Base-by-base conservation (phyloP, 2,113 vertebrate genomes). In the Laticauda laticaudata region DNA sequence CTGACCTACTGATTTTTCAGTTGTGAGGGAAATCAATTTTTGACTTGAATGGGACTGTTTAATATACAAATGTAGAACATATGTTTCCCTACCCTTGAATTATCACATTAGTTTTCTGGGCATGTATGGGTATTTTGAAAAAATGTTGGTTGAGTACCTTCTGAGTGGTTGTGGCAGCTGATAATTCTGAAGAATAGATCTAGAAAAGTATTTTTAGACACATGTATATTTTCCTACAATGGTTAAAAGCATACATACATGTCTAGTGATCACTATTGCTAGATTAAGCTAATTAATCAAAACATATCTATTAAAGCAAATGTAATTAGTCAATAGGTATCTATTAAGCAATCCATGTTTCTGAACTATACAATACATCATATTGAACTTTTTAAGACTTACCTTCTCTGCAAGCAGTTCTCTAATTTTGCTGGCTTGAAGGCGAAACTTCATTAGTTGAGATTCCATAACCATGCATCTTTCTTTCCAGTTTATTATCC, bases 341-440 rank as follows among this genome's bases (percentile, higher is more conserved):
- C 90, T 51, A 64, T 91, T 64, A 15, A 53, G 26, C 0, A 51
- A 57, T 34, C 61, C 34, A 92, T 14, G 1, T 43, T 55, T 20
- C 4, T 86, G 45, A 86, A 87, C 43, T 34, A 92, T 87, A 81
- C 26, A 88, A 21, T 34, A 87, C 24, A 34, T 92, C 34, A 43
- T 51, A 23, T 54, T 69, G 2, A 6, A 54, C 1, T 23, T 75
- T 21, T n/a, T 90, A 87, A 94, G 90, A 94, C 98, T 91, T 95
- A 99, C 99, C 98, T 99, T 99, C 95, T 99, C 99, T 86, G 99
- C 99, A 57, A 99, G 98, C 89, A 99, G 97, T 88, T 99, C 98
- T 95, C 99, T 97, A 92, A 99, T 99, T 97, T 99, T 99, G 96
- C 98, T 98, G 95, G 99, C 99, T 96, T 99, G 99, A 95, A 98